Evolutionary conservation across 2,113 vertebrate species (phyloP), one percentile per base, ranked within the genome.

Genomic region (Limanda limanda): DNA sequence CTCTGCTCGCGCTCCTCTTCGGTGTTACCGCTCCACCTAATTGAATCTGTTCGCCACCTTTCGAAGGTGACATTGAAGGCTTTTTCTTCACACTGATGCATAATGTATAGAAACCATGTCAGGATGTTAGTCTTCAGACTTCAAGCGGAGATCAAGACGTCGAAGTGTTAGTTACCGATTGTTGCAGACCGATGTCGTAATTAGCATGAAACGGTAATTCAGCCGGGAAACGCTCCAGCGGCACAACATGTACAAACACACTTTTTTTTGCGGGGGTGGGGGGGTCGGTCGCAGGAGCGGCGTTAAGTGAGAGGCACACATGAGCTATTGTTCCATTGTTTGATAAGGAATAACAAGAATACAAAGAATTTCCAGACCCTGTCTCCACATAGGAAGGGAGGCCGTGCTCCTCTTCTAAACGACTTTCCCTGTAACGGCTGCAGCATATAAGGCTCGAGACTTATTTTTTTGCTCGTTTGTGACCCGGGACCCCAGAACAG

Each of bases 281-380:
- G 4, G 5, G 25, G 66, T n/a, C n/a, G n/a, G 57, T 60, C 40
- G 69, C 74, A 77, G 68, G 82, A 67, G 78, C 70, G 74, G 85
- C 24, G 54, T 88, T 81, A 90, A 88, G 85, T 83, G 82, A 82
- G 80, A 82, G 76, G 86, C 74, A 71, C 87, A 91, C 71, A 77
- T 71, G 71, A 83, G 85, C 92, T 89, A 94, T 95, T 94, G 92
- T 94, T 93, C 90, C 87, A 94, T 94, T 94, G 92, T 94, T 93
- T 93, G 87, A 92, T 92, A 88, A 90, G 89, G 83, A 92, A 93
- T 92, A 92, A 92, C 90, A 92, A 88, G 86, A 92, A 91, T 79
- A 92, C 89, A 92, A 91, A 93, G 88, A 91, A 90, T 92, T 92
- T 92, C 90, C 89, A 93, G 83, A 84, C 59, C 63, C 73, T 83